Evolutionary conservation across 2,113 vertebrate genomes (phyloP).

Genomic region (Polypterus bichir): DNA sequence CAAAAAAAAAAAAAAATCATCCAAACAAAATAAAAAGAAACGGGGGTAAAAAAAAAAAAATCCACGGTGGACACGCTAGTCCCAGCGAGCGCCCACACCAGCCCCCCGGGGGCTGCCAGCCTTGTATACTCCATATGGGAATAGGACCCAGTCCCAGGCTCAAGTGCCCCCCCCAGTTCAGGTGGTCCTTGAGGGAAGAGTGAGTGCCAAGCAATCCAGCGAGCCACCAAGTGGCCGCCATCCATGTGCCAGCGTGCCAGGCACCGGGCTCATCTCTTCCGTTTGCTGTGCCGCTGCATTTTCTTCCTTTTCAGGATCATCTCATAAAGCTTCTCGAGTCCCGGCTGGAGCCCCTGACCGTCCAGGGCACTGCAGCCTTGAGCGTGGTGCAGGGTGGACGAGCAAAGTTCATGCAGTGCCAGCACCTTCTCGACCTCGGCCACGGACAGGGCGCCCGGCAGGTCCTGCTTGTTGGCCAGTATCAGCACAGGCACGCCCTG

Average conservation of each 20-base stretch:
- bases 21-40: background rate
- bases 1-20: constrained; percentile 35
- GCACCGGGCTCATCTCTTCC: constrained; percentile 49
- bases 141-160: background rate
- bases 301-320: constrained; percentile 82
- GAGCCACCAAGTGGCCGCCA: background rate
- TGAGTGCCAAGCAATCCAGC: too few relatives aligned
- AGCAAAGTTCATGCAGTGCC: constrained; percentile 57
- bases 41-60: background rate
- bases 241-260: background rate
- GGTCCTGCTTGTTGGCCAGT: constrained; percentile 80
- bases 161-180: constrained; percentile 16
- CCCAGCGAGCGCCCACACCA: background rate
- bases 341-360: constrained; percentile 63
- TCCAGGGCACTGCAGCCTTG: constrained; percentile 76
- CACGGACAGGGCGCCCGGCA: constrained; percentile 46
- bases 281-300: constrained; percentile 55
- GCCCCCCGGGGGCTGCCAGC: background rate
- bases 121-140: background rate
- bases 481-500: constrained; percentile 73
- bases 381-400: constrained; percentile 58
- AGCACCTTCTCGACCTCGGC: constrained; percentile 71
- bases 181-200: too few relatives aligned
- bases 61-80: background rate
- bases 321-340: constrained; percentile 73